These are phyloP conservation scores for Nothura maculosa DNA, from an alignment of 2,797 vertebrate genomes.

Conservation along the genomic window DNA sequence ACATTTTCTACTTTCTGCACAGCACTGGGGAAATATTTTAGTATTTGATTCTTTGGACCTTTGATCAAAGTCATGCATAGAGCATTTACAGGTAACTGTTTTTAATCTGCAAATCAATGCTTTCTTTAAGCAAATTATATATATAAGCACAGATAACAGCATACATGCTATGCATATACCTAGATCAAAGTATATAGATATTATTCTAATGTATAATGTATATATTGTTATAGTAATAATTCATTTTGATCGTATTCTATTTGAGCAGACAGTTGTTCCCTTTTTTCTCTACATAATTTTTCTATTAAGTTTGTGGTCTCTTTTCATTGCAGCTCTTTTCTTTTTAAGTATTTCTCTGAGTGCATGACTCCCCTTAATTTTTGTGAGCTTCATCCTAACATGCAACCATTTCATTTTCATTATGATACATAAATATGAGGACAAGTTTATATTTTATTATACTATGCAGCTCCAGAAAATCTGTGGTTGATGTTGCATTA, in stretches of 20 bases:
- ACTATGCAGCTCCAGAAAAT: background rate
- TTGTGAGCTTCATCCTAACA: background rate
- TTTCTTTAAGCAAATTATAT: background rate
- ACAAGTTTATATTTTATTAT: background rate
- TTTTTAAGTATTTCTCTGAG: background rate
- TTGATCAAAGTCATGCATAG: background rate
- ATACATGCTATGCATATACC: rapidly evolving
- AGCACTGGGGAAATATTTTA: background rate
- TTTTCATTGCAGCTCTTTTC: background rate
- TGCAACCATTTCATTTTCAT: background rate
- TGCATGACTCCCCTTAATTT: rapidly evolving
- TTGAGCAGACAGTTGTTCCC: background rate
- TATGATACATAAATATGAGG: background rate
- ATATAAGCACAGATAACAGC: background rate
- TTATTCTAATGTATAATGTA: background rate
- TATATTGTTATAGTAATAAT: background rate
- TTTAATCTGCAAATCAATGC: background rate
- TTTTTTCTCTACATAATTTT: background rate
- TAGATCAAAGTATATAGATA: background rate
- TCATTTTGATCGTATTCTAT: background rate
- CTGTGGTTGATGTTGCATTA: background rate
- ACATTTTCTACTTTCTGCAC: background rate
- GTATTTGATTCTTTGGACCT: background rate
- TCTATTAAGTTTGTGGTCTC: background rate
- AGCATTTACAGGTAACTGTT: background rate